phyloP scores from a whole-genome alignment of 2,113 vertebrate genomes.

The Perca flavescens region DNA sequence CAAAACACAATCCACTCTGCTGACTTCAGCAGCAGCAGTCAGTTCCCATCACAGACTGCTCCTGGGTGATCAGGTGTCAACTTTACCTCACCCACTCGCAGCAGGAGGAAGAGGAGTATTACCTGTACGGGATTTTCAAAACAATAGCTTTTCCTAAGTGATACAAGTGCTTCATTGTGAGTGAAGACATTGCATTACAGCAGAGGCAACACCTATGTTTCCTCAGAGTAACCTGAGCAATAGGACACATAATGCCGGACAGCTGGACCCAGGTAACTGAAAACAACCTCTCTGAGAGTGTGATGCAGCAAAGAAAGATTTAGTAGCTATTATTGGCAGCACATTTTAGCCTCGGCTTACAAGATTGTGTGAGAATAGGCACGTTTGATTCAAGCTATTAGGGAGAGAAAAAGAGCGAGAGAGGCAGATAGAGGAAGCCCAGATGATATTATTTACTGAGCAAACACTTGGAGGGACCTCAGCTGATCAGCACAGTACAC shows the following conservation, averaged over 20 bases:
- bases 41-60: constrained; percentile 34
- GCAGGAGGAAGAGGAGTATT: constrained; percentile 53
- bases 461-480: constrained; percentile 60
- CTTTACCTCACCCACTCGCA: constrained; percentile 15
- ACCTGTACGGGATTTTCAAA: constrained; percentile 47
- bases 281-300: constrained; percentile 22
- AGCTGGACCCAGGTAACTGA: constrained; percentile 39
- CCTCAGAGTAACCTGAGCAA: constrained; percentile 50
- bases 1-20: constrained; percentile 57
- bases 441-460: constrained; percentile 66
- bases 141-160: constrained; percentile 37
- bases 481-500: constrained; percentile 56
- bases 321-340: constrained; percentile 7
- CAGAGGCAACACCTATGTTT: constrained; percentile 44
- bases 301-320: constrained; percentile 33
- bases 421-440: constrained; percentile 17
- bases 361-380: constrained; percentile 19
- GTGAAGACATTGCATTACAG: constrained; percentile 29
- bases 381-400: constrained; percentile 2
- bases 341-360: constrained; percentile 28
- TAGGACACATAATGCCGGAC: constrained; percentile 34
- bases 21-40: constrained; percentile 47
- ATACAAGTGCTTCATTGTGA: constrained; percentile 46
- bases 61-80: constrained; percentile 49
- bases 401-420: constrained; percentile 8